Conservation (phyloP, 2,113 vertebrate species). For the Colaptes auratus region DNA sequence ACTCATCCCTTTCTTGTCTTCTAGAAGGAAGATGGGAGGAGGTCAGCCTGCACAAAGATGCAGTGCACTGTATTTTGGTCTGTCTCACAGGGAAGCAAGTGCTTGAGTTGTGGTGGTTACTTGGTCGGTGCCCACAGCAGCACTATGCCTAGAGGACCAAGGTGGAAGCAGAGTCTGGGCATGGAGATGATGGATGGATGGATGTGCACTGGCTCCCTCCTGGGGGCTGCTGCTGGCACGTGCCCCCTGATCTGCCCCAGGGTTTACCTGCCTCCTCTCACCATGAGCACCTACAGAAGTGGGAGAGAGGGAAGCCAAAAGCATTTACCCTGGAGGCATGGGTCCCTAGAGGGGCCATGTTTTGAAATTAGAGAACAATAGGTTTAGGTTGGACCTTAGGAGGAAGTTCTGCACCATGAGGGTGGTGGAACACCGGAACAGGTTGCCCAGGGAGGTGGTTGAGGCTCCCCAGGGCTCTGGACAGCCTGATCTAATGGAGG, state of each 20-base stretch:
- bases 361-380: too few relatives aligned
- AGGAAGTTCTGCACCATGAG: too few relatives aligned
- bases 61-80: neutral
- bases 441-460: too few relatives aligned
- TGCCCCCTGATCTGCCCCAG: accelerated
- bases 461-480: too few relatives aligned
- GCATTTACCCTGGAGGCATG: neutral
- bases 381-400: too few relatives aligned
- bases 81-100: neutral
- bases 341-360: neutral
- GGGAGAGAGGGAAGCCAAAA: neutral
- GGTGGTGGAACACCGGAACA: too few relatives aligned
- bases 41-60: neutral
- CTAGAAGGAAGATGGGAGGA: neutral
- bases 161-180: neutral
- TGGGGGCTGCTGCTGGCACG: neutral
- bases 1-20: neutral
- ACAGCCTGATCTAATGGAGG: too few relatives aligned
- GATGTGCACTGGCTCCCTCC: neutral
- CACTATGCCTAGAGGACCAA: neutral
- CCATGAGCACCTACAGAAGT: neutral
- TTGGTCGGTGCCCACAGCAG: neutral
- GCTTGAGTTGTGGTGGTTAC: accelerated
- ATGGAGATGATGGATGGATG: neutral
- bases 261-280: neutral